Percentiles rank a stretch among this genome's conserved stretches.
These are phyloP conservation scores for Rhynchomys soricoides DNA, from an alignment of 2,113 vertebrate genomes.

Conservation along the genomic window DNA sequence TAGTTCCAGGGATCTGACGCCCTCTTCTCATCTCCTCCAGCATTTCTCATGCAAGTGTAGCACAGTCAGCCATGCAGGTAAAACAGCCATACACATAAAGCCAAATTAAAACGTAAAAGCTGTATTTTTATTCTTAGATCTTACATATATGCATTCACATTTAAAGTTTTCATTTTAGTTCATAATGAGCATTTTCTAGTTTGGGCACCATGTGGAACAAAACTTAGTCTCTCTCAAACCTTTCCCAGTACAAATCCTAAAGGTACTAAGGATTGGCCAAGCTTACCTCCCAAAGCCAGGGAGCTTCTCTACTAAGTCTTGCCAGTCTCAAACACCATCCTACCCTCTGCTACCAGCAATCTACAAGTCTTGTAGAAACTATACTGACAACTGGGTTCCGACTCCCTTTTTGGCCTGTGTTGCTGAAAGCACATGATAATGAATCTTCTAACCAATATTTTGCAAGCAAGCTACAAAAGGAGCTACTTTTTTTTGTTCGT, in stretches of 20 bases:
- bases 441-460: conserved; percentile 35
- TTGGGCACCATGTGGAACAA: neutral
- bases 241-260: neutral
- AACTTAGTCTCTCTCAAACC: neutral
- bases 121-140: neutral
- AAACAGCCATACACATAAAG: neutral
- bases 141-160: neutral
- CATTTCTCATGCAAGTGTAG: too few relatives aligned
- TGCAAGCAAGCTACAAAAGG: neutral
- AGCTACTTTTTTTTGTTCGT: too few relatives aligned
- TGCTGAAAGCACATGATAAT: neutral
- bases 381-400: neutral
- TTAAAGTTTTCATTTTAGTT: conserved; percentile 6
- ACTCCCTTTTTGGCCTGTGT: neutral
- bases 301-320: neutral
- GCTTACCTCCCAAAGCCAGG: neutral
- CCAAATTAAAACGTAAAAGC: neutral
- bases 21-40: neutral
- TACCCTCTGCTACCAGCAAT: conserved; percentile 22
- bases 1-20: neutral
- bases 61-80: neutral
- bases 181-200: conserved; percentile 10
- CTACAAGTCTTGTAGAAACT: conserved; percentile 14
- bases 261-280: neutral
- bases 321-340: neutral